Evolutionary conservation across 2,113 vertebrate species (phyloP).

Genomic region (Shinisaurus crocodilurus): DNA sequence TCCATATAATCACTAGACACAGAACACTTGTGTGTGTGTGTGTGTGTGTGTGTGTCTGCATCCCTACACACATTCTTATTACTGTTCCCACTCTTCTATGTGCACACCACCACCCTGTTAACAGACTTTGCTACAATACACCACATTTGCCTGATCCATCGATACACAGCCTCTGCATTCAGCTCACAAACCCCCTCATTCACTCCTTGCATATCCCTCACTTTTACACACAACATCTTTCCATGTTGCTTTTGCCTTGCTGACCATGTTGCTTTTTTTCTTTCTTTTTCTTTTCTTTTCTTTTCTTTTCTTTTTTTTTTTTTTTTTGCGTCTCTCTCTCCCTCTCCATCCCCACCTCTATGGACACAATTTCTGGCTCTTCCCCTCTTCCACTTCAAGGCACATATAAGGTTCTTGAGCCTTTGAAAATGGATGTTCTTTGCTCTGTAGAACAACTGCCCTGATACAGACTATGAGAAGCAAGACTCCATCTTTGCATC

Average conservation of each 20-base stretch:
- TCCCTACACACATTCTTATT: neutral
- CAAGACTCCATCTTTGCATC: slow-evolving; percentile 54
- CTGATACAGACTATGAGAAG: neutral
- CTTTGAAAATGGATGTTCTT: slow-evolving; percentile 33
- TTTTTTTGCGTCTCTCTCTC: neutral
- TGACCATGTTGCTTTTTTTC: neutral
- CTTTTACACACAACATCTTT: neutral
- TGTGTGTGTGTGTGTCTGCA: too few relatives aligned
- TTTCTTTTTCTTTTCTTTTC: too few relatives aligned
- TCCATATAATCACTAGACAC: neutral
- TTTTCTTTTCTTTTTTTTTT: too few relatives aligned
- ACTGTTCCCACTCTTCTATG: neutral
- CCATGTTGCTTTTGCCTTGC: neutral
- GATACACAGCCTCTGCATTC: neutral
- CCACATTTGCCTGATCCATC: neutral
- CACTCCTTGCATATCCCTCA: neutral
- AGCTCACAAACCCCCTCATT: neutral
- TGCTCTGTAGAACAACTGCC: slow-evolving; percentile 40
- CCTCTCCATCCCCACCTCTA: neutral
- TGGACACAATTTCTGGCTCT: accelerated
- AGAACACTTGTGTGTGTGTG: neutral
- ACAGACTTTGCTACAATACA: neutral
- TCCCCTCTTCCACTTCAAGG: neutral
- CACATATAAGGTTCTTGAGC: neutral
- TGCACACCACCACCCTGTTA: neutral